Percentiles rank a stretch among this genome's conserved stretches.
phyloP scores from a whole-genome alignment of 1,140 invertebrate species.

The Hormaphis cornu region DNA sequence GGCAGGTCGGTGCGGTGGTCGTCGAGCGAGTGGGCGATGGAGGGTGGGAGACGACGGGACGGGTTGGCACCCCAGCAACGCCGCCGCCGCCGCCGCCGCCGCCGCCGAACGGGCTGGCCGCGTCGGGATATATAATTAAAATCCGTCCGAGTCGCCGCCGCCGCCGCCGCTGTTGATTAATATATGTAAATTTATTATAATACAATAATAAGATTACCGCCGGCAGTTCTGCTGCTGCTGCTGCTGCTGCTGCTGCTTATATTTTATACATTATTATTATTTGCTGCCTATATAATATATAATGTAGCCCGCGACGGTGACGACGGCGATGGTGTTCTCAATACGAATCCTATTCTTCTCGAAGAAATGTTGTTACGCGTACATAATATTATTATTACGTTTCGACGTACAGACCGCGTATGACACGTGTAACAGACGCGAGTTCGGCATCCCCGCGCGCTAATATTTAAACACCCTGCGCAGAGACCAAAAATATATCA shows the following conservation, averaged over 20 bases:
- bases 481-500: too few relatives aligned
- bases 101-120: background rate
- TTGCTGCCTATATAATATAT: background rate
- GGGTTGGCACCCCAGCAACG: constrained; percentile 18
- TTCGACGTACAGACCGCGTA: too few relatives aligned
- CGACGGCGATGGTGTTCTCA: background rate
- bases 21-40: background rate
- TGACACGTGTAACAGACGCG: too few relatives aligned
- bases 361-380: background rate
- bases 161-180: constrained; percentile 26
- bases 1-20: background rate
- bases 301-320: background rate
- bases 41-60: background rate
- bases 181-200: constrained; percentile 28
- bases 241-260: constrained; percentile 24
- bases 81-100: background rate
- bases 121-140: constrained; percentile 26
- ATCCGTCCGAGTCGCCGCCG: constrained; percentile 25
- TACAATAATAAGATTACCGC: constrained; percentile 26
- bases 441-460: too few relatives aligned
- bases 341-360: constrained; percentile 11
- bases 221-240: constrained; percentile 9
- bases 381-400: constrained; percentile 1
- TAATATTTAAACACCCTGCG: too few relatives aligned
- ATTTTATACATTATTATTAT: too few relatives aligned